Base-by-base conservation (phyloP, 2,113 vertebrate species). In the Dipodomys spectabilis region DNA sequence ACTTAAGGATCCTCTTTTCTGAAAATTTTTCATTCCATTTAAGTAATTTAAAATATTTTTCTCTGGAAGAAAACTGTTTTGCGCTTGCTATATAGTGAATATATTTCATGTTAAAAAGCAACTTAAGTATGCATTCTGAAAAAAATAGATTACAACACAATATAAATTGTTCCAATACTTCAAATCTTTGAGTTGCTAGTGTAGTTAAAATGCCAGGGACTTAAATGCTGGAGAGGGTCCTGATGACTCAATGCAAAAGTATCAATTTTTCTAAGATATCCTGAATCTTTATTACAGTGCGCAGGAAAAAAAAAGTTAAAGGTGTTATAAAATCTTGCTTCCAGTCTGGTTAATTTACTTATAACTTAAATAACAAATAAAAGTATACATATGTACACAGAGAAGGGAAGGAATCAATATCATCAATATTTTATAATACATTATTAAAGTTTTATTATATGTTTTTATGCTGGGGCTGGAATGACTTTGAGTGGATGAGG, bases 361-460 rank as follows among this genome's bases (percentile, higher is more conserved):
- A 93, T 69, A 95, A 94, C 35, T 97, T 96, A 96, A 96, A 92
- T 87, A 98, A 97, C 97, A 98, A 96, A 97, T 98, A 95, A 98
- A 98, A 97, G 88, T 97, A 95, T 96, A 97, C 90, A 75, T 92
- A 82, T 97, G 79, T 94, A 97, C 92, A 98, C 88, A 92, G 92
- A 95, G 82, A 93, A 92, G 80, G 83, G 94, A 97, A 90, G 92
- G 86, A 97, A 97, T 97, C 95, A 97, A 96, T 96, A 95, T 45
- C 44, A 85, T 98, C 97, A 97, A 97, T 98, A 98, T 98, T 98
- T 98, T 98, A 98, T 97, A 97, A 96, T 93, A 45, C 69, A 57
- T 97, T 97, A 97, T 98, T 96, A 97, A 98, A 60, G 89, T 98
- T 98, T 98, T 96, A 97, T 98, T 97, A 94, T 39, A 93, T 88